Conservation (phyloP, 2,888 invertebrate genomes). For the Ectemnius lituratus region DNA sequence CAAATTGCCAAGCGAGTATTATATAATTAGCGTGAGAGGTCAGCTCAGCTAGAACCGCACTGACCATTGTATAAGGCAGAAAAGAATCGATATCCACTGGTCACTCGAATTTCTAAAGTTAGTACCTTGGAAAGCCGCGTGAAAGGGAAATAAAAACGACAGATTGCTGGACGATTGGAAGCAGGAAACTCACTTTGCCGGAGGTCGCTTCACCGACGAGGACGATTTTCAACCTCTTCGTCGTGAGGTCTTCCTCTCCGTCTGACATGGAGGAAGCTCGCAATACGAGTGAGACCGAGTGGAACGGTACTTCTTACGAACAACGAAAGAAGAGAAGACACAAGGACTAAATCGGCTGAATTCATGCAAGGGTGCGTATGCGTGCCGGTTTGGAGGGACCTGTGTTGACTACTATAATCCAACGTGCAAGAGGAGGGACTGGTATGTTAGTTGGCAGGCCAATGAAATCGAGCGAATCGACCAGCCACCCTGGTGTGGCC, state of each 20-base stretch:
- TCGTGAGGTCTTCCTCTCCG: slow-evolving; percentile 82
- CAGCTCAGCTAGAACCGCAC: slow-evolving; percentile 3
- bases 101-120: neutral
- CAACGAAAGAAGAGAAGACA: slow-evolving; percentile 9
- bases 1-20: no score
- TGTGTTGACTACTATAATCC: slow-evolving; percentile 45
- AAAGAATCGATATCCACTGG: slow-evolving; percentile 13
- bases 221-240: slow-evolving; percentile 86
- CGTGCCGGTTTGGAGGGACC: slow-evolving; percentile 33
- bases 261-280: slow-evolving; percentile 81
- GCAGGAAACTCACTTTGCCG: slow-evolving; percentile 85
- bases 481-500: slow-evolving; percentile 51
- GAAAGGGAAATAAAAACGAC: neutral
- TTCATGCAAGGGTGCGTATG: slow-evolving; percentile 36
- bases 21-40: neutral
- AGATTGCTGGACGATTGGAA: slow-evolving; percentile 68
- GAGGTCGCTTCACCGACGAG: slow-evolving; percentile 89
- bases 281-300: neutral
- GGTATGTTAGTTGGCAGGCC: slow-evolving; percentile 41
- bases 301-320: neutral
- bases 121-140: neutral
- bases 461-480: slow-evolving; percentile 57
- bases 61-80: neutral
- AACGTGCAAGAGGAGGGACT: slow-evolving; percentile 42
- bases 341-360: slow-evolving; percentile 14